Conservation (phyloP, 2,888 invertebrate species). For the Spisula solida region DNA sequence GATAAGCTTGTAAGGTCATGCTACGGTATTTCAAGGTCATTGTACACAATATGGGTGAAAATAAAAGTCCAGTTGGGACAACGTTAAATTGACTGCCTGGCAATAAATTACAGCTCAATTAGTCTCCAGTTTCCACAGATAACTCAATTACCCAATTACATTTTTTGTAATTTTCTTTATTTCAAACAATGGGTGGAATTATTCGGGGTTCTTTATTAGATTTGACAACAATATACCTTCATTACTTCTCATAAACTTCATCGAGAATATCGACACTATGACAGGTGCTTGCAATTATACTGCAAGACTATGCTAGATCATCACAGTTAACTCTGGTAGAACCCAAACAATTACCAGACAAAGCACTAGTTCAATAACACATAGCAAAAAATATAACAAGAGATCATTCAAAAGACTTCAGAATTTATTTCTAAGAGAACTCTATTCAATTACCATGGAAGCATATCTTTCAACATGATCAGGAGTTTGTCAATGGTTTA, state of each 20-base stretch:
- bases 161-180: slow-evolving; percentile 23
- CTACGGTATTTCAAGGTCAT: slow-evolving; percentile 24
- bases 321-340: neutral
- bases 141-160: slow-evolving; percentile 41
- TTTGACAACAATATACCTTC: slow-evolving; percentile 19
- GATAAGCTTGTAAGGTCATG: neutral
- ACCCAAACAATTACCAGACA: neutral
- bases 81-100: slow-evolving; percentile 35
- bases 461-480: neutral
- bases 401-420: neutral
- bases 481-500: neutral
- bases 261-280: neutral
- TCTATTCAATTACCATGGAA: neutral
- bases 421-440: neutral
- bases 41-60: slow-evolving; percentile 47
- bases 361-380: neutral
- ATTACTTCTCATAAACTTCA: slow-evolving; percentile 10
- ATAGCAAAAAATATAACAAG: neutral
- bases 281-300: slow-evolving; percentile 5
- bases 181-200: slow-evolving; percentile 22
- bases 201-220: slow-evolving; percentile 14
- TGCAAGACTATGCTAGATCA: slow-evolving; percentile 9
- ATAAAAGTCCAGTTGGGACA: slow-evolving; percentile 44
- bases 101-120: slow-evolving; percentile 55
- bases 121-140: slow-evolving; percentile 37